Base-by-base conservation (phyloP, 1,140 invertebrate genomes). In the Gryllus bimaculatus region DNA sequence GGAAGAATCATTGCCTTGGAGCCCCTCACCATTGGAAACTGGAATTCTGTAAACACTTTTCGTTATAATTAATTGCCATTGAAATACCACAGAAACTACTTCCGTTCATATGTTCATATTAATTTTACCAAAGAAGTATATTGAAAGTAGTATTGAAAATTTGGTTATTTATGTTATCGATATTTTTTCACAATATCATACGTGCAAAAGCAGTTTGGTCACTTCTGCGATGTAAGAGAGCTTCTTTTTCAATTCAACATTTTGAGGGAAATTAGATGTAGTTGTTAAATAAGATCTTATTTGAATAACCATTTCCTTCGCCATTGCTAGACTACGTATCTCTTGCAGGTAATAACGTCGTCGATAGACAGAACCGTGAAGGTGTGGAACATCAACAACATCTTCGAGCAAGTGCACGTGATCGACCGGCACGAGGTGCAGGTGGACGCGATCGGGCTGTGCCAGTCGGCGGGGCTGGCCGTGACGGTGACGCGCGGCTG, bases 311-410 rank as follows among this genome's bases (percentile, higher is more conserved):
- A 39, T 39, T 39, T 39, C 1, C 5, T 39, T 39, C 5, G 26
- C 26, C 26, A 39, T 39, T 39, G 26, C 1, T 39, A 39, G 26
- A 39, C 26, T 5, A 39, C 26, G 1, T 5, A 39, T 39, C 26
- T 39, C 26, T 39, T 39, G 74, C 80, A 93, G 83, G 93, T 97
- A 48, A 94, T 99, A 49, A 98, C 97, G 0, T 98, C 97, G 0
- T 99, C 97, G 0, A 98, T 99, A 78, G 98, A 99, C 86, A 90
- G 97, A 81, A 97, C 96, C 0, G 97, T 99, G 0, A 98, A 99
- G 89, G 96, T 99, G 0, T 99, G 98, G 98, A 99, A 99, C 86
- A 97, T 99, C 80, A 97, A 99, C 84, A 99, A 99, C 84, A 98
- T 99, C 83, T 97, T 98, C 84, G 96, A 99, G 84, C 96, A 98